These are phyloP conservation scores for Tokudaia muenninki DNA, from an alignment of 2,797 vertebrate genomes.

Conservation along the genomic window DNA sequence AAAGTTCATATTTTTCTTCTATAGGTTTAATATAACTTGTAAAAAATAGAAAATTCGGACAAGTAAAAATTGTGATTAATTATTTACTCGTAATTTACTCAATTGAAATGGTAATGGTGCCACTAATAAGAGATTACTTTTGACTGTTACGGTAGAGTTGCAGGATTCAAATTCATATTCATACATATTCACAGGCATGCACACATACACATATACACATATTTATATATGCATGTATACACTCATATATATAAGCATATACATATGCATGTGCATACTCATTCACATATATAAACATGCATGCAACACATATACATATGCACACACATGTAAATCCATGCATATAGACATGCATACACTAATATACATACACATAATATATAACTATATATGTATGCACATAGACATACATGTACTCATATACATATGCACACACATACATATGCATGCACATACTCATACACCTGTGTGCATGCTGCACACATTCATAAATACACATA, in stretches of 20 bases:
- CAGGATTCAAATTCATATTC: neutral
- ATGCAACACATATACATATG: neutral
- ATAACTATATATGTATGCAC: neutral
- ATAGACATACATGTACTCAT: neutral
- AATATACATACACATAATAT: neutral
- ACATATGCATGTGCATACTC: neutral
- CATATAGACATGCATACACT: neutral
- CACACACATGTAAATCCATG: neutral
- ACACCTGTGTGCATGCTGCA: neutral
- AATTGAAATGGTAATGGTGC: slow-evolving; percentile 22
- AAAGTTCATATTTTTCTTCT: slow-evolving; percentile 14
- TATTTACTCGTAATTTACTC: slow-evolving; percentile 52
- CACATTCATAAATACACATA: no score
- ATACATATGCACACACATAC: neutral
- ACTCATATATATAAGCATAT: neutral
- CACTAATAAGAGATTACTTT: neutral
- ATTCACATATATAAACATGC: neutral
- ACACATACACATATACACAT: neutral
- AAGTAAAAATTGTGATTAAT: slow-evolving; percentile 51
- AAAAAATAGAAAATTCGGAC: slow-evolving; percentile 53
- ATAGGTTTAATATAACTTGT: slow-evolving; percentile 47
- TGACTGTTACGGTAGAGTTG: slow-evolving; percentile 30
- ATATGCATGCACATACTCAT: neutral
- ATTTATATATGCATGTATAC: neutral
- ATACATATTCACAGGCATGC: neutral